Base-by-base conservation (phyloP, 2,888 invertebrate species). In the Mesorhabditis belari region DNA sequence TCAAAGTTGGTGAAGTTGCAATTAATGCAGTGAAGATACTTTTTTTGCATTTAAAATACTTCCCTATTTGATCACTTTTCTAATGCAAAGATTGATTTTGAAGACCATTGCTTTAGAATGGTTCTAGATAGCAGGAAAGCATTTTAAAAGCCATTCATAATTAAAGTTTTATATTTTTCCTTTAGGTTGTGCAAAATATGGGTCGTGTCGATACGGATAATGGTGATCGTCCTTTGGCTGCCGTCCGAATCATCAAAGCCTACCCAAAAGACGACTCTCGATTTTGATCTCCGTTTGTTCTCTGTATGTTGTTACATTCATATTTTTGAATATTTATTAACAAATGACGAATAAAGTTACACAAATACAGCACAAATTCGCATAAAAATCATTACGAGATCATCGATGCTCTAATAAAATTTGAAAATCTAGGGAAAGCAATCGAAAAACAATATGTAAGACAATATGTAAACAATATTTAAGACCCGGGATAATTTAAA, bases 131-230 rank as follows among this genome's bases (percentile, higher is more conserved):
- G n/a, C n/a, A n/a, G n/a, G n/a, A n/a, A n/a, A n/a, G n/a, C n/a
- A n/a, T n/a, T n/a, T n/a, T n/a, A n/a, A n/a, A n/a, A n/a, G n/a
- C n/a, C n/a, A n/a, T n/a, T n/a, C n/a, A n/a, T n/a, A n/a, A n/a
- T n/a, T n/a, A n/a, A n/a, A n/a, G n/a, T n/a, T n/a, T n/a, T n/a
- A n/a, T n/a, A n/a, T n/a, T 57, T 82, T 82, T 21, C 26, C 60
- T 80, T 82, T 85, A 87, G 70, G 90, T 91, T 35, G 88, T 95
- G 0, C 90, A 92, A 81, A 86, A 93, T 77, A 90, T 98, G 75
- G 94, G 94, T 6, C 85, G 92, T 79, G 91, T 92, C 2, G 94
- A 95, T 81, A 92, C 92, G 50, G 95, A 96, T 81, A 89, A 88
- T 82, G 88, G 88, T 82, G 95, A 98, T 82, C 85, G 88, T 71